These are phyloP conservation scores for Caenorhabditis virilis DNA, from an alignment of 2,888 invertebrate genomes.

Conservation along the genomic window DNA sequence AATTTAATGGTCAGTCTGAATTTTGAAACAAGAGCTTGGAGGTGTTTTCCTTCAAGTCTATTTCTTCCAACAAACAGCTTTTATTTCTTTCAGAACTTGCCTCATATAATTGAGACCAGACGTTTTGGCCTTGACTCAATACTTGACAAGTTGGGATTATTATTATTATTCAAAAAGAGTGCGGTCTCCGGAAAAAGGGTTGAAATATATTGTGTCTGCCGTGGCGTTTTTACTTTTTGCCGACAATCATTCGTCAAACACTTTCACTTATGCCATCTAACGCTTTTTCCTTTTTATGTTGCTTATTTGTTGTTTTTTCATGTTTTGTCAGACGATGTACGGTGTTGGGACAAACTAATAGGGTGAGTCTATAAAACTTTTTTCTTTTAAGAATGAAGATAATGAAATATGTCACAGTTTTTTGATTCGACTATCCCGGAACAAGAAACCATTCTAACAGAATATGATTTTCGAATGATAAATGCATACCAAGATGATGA, in stretches of 20 bases:
- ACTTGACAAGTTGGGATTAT: too few species aligned
- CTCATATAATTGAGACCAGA: too few species aligned
- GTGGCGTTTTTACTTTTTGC: conserved; percentile 16
- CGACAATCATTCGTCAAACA: conserved; percentile 33
- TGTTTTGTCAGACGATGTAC: conserved; percentile 6
- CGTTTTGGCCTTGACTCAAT: too few species aligned
- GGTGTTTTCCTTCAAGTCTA: too few species aligned
- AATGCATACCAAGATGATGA: conserved; percentile 28
- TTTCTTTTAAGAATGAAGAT: not conserved
- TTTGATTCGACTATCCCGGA: conserved; percentile 62
- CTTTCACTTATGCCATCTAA: conserved; percentile 42
- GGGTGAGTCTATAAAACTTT: not conserved
- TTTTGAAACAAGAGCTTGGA: too few species aligned
- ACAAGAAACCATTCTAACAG: conserved; percentile 57
- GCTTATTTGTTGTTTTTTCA: conserved; percentile 4
- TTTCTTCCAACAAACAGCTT: too few species aligned
- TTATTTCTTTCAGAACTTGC: too few species aligned
- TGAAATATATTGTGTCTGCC: too few species aligned
- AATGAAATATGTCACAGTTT: conserved; percentile 49
- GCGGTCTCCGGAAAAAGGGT: too few species aligned
- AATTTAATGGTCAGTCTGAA: too few species aligned
- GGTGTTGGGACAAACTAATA: not conserved
- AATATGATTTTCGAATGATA: conserved; percentile 55
- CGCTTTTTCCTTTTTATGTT: conserved; percentile 14
- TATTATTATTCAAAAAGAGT: too few species aligned